Base-by-base conservation (phyloP, 2,113 vertebrate species). In the Callopanchax toddi region DNA sequence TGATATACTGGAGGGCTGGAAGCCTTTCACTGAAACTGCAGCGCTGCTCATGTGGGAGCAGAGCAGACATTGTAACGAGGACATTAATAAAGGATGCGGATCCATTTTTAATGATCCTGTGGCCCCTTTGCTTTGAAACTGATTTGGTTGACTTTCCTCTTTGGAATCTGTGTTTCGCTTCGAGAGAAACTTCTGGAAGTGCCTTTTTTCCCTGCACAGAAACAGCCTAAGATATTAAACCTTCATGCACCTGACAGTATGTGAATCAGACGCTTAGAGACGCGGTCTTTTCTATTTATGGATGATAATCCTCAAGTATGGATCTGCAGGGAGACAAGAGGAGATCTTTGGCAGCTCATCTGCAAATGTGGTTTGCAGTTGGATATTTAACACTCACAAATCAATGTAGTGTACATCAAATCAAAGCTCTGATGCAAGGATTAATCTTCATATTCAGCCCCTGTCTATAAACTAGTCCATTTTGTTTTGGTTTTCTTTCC, bases 61-160 rank as follows among this genome's bases (percentile, higher is more conserved):
- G 59, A 80, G 63, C 65, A 74, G 72, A 76, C 54, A 67, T 48
- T 57, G 32, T 87, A 89, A 88, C 81, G 76, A 87, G 87, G 67
- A 32, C 67, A 87, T 87, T 79, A 88, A 89, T 88, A 86, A 89
- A 81, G 76, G 65, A 89, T 87, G 77, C 2, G 2, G 54, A 89
- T 90, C 57, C 81, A 87, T 86, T 81, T 89, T 90, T 90, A 89
- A 89, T 89, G 76, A 81, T 81, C 46, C 74, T 12, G 77, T 76
- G 85, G 68, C 82, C 82, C 69, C 70, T 20, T 84, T 84, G 72
- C 69, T 76, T 76, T 68, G 42, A 71, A 79, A 84, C 61, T 2
- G 58, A 74, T 72, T 81, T n/a, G 40, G 25, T 61, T 13, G 74
- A 61, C 55, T 65, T 68, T 78, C 60, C 37, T 25, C 12, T 26